Conservation (phyloP, 2,797 vertebrate species). For the Enteromius trimaculatus region DNA sequence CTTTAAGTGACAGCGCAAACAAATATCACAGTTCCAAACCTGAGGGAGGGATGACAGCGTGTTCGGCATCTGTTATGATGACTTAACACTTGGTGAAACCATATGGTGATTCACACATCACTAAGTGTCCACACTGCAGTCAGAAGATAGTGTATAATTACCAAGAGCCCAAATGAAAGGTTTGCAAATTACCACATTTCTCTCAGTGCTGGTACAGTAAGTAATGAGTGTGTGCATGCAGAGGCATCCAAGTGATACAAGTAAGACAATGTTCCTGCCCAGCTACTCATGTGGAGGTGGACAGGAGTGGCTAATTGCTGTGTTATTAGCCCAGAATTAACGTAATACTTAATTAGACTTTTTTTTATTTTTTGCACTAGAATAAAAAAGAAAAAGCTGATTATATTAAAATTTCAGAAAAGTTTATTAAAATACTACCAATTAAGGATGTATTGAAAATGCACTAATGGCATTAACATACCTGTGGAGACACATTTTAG, state of each 20-base stretch:
- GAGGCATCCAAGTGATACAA: slow-evolving; percentile 35
- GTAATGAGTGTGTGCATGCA: slow-evolving; percentile 35
- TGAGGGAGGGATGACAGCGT: background rate
- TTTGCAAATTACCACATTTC: slow-evolving; percentile 53
- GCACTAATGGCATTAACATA: no score
- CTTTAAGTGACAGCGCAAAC: background rate
- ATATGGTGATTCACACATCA: slow-evolving; percentile 40
- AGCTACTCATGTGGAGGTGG: slow-evolving; percentile 43
- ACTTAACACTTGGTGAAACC: slow-evolving; percentile 39
- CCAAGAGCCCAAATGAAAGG: slow-evolving; percentile 50
- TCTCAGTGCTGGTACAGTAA: slow-evolving; percentile 53
- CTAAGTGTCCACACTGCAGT: slow-evolving; percentile 44
- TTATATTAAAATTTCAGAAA: background rate
- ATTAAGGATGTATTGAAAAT: background rate
- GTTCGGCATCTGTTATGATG: slow-evolving; percentile 38
- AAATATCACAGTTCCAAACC: slow-evolving; percentile 18
- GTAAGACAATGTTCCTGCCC: slow-evolving; percentile 37
- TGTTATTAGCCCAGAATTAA: slow-evolving; percentile 30
- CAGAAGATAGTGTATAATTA: slow-evolving; percentile 60
- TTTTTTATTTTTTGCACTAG: slow-evolving; percentile 16
- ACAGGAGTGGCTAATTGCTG: slow-evolving; percentile 39
- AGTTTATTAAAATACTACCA: background rate
- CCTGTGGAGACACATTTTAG: no score
- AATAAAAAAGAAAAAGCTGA: background rate
- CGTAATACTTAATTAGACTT: background rate